phyloP scores from a whole-genome alignment of 2,888 invertebrate genomes.

The Nipponacmea schrenckii region DNA sequence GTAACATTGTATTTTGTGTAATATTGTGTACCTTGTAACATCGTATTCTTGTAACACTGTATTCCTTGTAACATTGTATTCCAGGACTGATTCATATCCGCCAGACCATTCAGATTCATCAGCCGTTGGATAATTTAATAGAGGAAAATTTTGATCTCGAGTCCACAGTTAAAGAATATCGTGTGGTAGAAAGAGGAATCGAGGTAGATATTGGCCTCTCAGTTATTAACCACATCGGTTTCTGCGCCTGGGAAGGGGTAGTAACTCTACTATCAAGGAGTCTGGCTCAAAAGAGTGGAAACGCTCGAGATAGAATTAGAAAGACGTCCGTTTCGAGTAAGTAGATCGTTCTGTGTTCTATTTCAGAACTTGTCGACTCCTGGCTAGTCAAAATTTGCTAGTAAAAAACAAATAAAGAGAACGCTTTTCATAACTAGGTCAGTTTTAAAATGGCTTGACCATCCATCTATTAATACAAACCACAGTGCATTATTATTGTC shows the following conservation, averaged over 20 bases:
- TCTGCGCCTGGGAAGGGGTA: slow-evolving; percentile 43
- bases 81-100: slow-evolving; percentile 47
- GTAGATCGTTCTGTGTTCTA: no score
- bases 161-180: slow-evolving; percentile 34
- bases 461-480: no score
- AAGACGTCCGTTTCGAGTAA: no score
- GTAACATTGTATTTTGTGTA: no score
- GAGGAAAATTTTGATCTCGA: slow-evolving; percentile 31
- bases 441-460: no score
- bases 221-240: slow-evolving; percentile 27
- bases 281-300: slow-evolving; percentile 14
- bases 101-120: slow-evolving; percentile 41
- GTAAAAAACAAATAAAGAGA: no score
- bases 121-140: slow-evolving; percentile 34
- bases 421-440: no score
- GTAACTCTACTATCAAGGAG: slow-evolving; percentile 43
- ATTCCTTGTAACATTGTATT: slow-evolving; percentile 1
- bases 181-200: slow-evolving; percentile 34
- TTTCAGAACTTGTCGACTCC: no score
- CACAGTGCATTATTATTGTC: no score
- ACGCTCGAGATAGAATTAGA: neutral
- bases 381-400: no score
- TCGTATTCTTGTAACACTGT: no score
- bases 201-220: slow-evolving; percentile 39
- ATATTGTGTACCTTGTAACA: no score